phyloP scores from a whole-genome alignment of 2,888 invertebrate genomes.

The Platerodrilus igneus region DNA sequence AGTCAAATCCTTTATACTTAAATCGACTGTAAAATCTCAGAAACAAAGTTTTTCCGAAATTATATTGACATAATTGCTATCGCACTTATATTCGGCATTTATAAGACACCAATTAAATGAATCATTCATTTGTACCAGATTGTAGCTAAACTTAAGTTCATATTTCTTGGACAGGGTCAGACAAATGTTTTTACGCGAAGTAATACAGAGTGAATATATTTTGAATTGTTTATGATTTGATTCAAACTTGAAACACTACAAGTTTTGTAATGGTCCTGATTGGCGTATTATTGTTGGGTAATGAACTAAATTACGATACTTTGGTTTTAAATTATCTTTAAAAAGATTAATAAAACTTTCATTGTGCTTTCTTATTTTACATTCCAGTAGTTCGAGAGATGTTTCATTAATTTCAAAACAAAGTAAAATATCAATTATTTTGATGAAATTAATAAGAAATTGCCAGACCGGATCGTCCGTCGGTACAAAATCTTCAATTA shows the following conservation, averaged over 20 bases:
- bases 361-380: conserved; percentile 18
- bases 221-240: conserved; percentile 24
- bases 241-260: conserved; percentile 29
- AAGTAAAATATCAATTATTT: conserved; percentile 21
- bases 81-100: conserved; percentile 8
- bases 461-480: conserved; percentile 24
- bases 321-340: conserved; percentile 22
- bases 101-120: background rate
- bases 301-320: conserved; percentile 26
- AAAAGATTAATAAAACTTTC: conserved; percentile 12
- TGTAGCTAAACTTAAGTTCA: conserved; percentile 27
- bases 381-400: conserved; percentile 7
- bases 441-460: conserved; percentile 22
- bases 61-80: conserved; percentile 10
- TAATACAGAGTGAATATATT: conserved; percentile 27
- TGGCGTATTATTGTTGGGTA: conserved; percentile 24
- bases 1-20: conserved; percentile 10
- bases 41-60: conserved; percentile 9
- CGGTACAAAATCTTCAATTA: conserved; percentile 26
- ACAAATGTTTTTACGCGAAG: conserved; percentile 31
- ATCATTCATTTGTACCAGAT: conserved; percentile 1
- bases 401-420: conserved; percentile 14
- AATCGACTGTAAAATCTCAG: conserved; percentile 13
- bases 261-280: conserved; percentile 24
- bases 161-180: conserved; percentile 29